These are phyloP conservation scores for Micromussa lordhowensis DNA, from an alignment of 92 coral and sea anemone genomes.

Conservation along the genomic window DNA sequence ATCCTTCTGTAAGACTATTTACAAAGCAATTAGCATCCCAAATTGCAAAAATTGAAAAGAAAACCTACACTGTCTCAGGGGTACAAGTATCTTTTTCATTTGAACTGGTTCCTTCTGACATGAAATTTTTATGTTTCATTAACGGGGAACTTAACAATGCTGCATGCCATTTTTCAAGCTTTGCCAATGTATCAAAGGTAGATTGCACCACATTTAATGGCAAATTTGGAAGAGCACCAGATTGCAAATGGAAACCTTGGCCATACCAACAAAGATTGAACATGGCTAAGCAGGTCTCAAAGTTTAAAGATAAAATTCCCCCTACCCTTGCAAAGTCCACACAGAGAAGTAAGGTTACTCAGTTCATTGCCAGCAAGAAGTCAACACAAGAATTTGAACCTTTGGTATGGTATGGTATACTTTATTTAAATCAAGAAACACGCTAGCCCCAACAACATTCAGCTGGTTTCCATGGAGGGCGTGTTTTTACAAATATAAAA, in stretches of 20 bases:
- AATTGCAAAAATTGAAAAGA: conserved; percentile 40
- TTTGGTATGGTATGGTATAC: no score
- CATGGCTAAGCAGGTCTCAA: conserved; percentile 33
- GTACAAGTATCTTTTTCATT: conserved; percentile 55
- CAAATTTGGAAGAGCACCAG: conserved; percentile 51
- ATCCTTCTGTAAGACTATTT: conserved; percentile 27
- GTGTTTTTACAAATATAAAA: no score
- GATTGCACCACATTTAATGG: conserved; percentile 35
- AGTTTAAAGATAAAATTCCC: conserved; percentile 19
- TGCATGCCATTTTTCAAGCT: conserved; percentile 73
- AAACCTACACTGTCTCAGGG: conserved; percentile 45
- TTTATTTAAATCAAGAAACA: no score
- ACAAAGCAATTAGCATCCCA: conserved; percentile 21
- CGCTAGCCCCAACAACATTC: no score
- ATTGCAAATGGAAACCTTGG: conserved; percentile 74
- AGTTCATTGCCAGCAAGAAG: conserved; percentile 59
- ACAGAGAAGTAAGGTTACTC: no score
- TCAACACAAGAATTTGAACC: conserved; percentile 73
- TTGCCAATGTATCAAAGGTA: conserved; percentile 70
- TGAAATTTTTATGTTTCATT: conserved; percentile 71
- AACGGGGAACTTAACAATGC: conserved; percentile 75
- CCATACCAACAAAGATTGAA: conserved; percentile 21
- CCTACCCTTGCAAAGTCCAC: neutral
- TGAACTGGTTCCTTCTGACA: conserved; percentile 75
- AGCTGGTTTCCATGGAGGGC: no score